Base-by-base conservation (phyloP, 2,888 invertebrate genomes). In the Stratiomys singularior region DNA sequence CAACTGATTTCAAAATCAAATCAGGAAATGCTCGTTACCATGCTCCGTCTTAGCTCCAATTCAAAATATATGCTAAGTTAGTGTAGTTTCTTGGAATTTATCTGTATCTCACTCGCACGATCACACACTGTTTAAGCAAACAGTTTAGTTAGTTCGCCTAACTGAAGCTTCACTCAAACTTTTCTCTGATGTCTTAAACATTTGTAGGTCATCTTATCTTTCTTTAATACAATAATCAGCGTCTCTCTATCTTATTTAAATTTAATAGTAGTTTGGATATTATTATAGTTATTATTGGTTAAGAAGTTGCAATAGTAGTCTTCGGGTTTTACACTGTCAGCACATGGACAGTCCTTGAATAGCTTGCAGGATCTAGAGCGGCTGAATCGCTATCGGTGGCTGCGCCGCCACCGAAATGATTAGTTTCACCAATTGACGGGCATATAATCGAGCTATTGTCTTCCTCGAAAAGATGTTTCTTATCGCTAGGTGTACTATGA, bases 391-490 rank as follows among this genome's bases (percentile, higher is more conserved):
- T 37, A 0, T 74, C 74, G 15, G 18, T 18, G 18, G 74, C 44
- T 5, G 64, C 64, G 66, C 56, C 74, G n/a, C 66, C 37, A 7
- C 74, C 77, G 37, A 78, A 78, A 66, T 78, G 74, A 78, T 78
- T 78, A n/a, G 74, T 78, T 27, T 63, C 66, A 28, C 66, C 74
- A 44, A 82, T 78, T 23, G 83, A 81, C 25, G 82, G 79, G 11
- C 82, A 81, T 5, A 82, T 81, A 66, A 79, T 78, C 56, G 82
- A 82, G 67, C 81, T 81, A 15, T 81, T 80, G 63, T 82, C 82
- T 15, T 83, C 83, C 23, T 84, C 84, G 76, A 84, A 83, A 21
- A 84, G 81, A 25, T 83, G 83, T 4, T 82, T 80, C 69, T 84
- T 84, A 76, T 84, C 84, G 64, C 81, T 82, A 44, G 81, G 28